Evolutionary conservation across 2,888 invertebrate genomes (phyloP).

Genomic region (Bimastos eiseni): DNA sequence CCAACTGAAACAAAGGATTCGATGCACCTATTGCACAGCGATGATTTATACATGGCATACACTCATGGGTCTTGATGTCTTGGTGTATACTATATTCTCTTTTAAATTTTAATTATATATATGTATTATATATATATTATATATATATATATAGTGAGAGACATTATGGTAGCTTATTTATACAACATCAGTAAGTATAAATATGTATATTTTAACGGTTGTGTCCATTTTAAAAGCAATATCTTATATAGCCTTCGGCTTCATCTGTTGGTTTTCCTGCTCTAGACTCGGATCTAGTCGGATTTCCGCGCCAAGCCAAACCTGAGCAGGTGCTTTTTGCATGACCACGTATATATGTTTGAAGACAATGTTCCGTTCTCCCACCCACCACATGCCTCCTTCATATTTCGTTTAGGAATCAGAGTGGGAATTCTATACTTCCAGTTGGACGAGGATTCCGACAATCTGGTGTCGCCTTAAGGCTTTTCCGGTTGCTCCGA

Average conservation of each 20-base stretch:
- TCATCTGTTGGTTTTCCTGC: not conserved
- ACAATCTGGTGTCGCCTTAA: too few species aligned
- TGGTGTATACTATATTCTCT: not conserved
- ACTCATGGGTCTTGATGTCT: not conserved
- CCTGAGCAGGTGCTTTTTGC: not conserved
- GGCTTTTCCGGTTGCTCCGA: too few species aligned
- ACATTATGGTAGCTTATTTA: too few species aligned
- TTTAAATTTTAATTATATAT: too few species aligned
- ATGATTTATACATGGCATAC: not conserved
- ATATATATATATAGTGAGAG: too few species aligned
- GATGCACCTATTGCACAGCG: not conserved
- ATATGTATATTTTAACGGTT: too few species aligned
- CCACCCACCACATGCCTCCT: not conserved
- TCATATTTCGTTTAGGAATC: not conserved
- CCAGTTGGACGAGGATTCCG: not conserved
- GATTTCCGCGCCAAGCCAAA: not conserved
- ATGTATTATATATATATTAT: too few species aligned
- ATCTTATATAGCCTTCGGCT: too few species aligned
- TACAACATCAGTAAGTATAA: too few species aligned
- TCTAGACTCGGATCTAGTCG: not conserved
- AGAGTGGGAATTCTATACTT: not conserved
- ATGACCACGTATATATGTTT: not conserved
- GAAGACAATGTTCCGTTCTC: accelerated
- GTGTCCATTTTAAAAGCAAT: not conserved
- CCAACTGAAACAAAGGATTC: too few species aligned